Percentiles rank a stretch among this genome's conserved stretches.
Evolutionary conservation across 2,797 vertebrate species (phyloP).

Genomic region (Lithobates pipiens): DNA sequence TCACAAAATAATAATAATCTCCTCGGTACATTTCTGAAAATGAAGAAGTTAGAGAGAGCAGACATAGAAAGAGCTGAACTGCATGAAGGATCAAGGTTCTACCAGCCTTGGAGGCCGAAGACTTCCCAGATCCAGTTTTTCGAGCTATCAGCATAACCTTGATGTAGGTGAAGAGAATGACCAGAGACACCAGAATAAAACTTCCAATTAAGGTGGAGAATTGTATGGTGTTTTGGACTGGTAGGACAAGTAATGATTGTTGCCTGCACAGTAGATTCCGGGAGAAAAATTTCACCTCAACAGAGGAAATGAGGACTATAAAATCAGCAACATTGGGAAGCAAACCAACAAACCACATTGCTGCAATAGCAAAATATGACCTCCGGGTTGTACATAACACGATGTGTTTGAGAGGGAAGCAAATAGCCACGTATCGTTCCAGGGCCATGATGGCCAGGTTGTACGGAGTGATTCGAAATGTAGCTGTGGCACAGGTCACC

Average conservation of each 20-base stretch:
- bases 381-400: conserved; percentile 71
- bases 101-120: conserved; percentile 30
- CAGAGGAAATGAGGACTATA: conserved; percentile 1
- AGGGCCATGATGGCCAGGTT: conserved; percentile 81
- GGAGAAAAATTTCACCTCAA: conserved; percentile 12
- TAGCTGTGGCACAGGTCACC: not conserved
- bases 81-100: conserved; percentile 45
- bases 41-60: not conserved
- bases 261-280: not conserved
- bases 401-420: conserved; percentile 74
- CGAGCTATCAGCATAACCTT: conserved; percentile 26
- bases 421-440: conserved; percentile 80
- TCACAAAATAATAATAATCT: not conserved
- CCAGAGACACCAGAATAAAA: conserved; percentile 6
- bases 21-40: not conserved
- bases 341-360: conserved; percentile 24
- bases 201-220: not conserved
- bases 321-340: conserved; percentile 15
- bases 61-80: conserved; percentile 22
- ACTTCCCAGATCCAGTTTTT: not conserved
- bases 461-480: conserved; percentile 14
- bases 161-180: conserved; percentile 45
- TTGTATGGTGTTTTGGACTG: conserved; percentile 10
- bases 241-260: not conserved
- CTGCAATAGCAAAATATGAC: not conserved